Conservation (phyloP, 2,113 vertebrate species). For the Cololabis saira region DNA sequence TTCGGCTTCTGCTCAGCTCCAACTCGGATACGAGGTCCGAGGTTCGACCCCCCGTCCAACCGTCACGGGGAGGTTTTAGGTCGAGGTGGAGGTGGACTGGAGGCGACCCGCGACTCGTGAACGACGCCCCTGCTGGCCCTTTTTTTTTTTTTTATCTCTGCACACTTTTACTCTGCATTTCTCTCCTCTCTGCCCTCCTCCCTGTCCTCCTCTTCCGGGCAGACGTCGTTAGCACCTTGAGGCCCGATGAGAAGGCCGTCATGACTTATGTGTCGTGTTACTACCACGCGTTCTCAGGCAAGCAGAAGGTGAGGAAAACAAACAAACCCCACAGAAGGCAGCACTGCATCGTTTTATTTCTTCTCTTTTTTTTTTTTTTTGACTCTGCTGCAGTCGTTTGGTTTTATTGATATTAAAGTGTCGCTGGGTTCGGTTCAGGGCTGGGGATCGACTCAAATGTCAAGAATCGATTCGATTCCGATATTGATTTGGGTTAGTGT, state of each 20-base stretch:
- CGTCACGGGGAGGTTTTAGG: too few species aligned
- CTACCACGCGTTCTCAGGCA: slow-evolving; percentile 99
- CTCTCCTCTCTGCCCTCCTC: slow-evolving; percentile 63
- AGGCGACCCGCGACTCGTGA: slow-evolving; percentile 52
- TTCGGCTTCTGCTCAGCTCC: too few species aligned
- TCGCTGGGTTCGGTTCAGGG: too few species aligned
- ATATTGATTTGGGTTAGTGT: too few species aligned
- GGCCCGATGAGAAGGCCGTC: slow-evolving; percentile 98
- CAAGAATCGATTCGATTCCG: too few species aligned
- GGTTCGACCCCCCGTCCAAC: too few species aligned
- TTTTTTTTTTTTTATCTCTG: slow-evolving; percentile 77
- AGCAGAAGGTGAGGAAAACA: slow-evolving; percentile 94
- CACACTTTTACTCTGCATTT: slow-evolving; percentile 81
- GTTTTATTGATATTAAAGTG: too few species aligned
- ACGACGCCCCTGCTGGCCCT: slow-evolving; percentile 66
- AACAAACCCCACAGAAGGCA: slow-evolving; percentile 2
- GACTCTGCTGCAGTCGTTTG: too few species aligned
- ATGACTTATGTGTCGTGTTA: slow-evolving; percentile 99
- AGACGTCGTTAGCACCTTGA: slow-evolving; percentile 99
- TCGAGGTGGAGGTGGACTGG: slow-evolving; percentile 32
- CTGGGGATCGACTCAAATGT: too few species aligned
- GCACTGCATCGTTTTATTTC: too few species aligned
- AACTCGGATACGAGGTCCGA: too few species aligned
- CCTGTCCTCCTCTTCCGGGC: slow-evolving; percentile 81
- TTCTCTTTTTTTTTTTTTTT: too few species aligned